These are phyloP conservation scores for Drosophila subpulchrella DNA, from an alignment of 1,140 invertebrate genomes.

Conservation along the genomic window DNA sequence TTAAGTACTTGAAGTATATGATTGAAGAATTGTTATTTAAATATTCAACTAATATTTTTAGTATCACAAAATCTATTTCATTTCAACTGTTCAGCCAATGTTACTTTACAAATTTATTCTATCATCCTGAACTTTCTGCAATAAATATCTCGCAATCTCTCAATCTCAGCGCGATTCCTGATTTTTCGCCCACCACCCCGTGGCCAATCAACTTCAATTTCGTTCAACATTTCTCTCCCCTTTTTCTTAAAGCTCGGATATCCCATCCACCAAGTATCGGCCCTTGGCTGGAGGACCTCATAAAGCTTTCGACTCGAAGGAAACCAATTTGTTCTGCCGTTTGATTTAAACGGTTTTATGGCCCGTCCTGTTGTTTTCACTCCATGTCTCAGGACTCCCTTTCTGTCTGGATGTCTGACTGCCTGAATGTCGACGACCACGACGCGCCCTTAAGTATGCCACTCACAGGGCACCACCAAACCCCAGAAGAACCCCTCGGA, in stretches of 20 bases:
- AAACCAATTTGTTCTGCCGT: conserved; percentile 83
- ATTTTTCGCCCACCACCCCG: conserved; percentile 30
- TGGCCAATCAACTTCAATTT: conserved; percentile 51
- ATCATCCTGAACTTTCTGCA: neutral
- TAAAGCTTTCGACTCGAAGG: conserved; percentile 81
- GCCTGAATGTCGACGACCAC: conserved; percentile 46
- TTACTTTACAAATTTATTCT: neutral
- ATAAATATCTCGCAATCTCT: conserved; percentile 38
- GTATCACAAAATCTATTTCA: too few relatives aligned
- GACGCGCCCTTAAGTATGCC: conserved; percentile 82
- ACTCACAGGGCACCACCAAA: conserved; percentile 45
- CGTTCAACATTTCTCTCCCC: conserved; percentile 26
- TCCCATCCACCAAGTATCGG: conserved; percentile 45
- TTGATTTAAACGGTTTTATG: conserved; percentile 83
- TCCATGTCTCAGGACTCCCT: conserved; percentile 41
- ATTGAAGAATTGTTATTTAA: neutral
- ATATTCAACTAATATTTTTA: neutral
- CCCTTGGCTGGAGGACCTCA: conserved; percentile 60
- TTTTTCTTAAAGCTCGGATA: conserved; percentile 29
- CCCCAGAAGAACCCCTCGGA: conserved; percentile 4
- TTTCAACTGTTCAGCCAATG: too few relatives aligned
- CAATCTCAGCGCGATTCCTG: conserved; percentile 26
- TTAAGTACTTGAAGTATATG: neutral
- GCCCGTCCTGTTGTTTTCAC: conserved; percentile 79
- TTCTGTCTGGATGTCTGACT: conserved; percentile 13